Conservation (phyloP, 2,113 vertebrate species). For the Dromiciops gliroides region DNA sequence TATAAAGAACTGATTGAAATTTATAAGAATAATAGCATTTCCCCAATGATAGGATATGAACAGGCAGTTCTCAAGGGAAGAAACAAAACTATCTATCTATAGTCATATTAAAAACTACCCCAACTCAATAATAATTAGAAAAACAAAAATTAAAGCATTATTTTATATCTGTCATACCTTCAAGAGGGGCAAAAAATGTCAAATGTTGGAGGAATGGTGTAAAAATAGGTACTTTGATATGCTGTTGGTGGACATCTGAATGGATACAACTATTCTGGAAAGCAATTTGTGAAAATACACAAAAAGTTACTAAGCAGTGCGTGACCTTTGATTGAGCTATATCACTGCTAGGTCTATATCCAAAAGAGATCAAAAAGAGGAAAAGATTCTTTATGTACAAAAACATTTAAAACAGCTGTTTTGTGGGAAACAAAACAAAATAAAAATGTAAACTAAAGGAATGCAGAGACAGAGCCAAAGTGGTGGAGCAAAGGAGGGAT, state of each 20-base stretch:
- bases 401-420: no score
- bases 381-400: no score
- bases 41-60: not conserved
- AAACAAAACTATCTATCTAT: not conserved
- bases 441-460: no score
- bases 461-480: no score
- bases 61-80: not conserved
- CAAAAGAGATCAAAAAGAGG: no score
- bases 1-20: not conserved
- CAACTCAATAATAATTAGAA: not conserved
- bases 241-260: not conserved
- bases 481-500: no score
- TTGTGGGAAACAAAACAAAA: no score
- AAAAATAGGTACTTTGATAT: not conserved
- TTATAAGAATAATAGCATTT: not conserved
- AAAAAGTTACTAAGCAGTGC: not conserved
- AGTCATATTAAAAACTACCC: not conserved
- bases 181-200: not conserved
- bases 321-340: not conserved
- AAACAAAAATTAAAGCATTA: not conserved
- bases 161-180: not conserved
- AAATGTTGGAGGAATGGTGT: not conserved
- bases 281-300: not conserved
- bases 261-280: not conserved
- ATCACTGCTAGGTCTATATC: no score